Evolutionary conservation across 2,888 invertebrate genomes (phyloP).

Genomic region (Loripinus fragilis): DNA sequence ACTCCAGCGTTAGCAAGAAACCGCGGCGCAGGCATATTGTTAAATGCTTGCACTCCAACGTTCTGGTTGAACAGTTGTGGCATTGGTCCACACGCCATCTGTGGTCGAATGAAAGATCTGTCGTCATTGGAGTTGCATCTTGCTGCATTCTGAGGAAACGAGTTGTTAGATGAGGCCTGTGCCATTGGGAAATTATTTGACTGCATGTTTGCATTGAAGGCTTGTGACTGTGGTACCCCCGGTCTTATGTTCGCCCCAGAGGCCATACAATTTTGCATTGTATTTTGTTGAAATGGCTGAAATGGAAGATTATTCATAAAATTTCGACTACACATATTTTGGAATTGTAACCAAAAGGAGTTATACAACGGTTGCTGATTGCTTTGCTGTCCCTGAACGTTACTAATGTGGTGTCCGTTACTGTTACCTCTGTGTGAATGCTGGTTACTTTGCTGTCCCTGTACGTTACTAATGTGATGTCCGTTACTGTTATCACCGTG

Average conservation of each 20-base stretch:
- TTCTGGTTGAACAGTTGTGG: not conserved
- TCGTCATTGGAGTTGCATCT: not conserved
- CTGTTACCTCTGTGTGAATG: not conserved
- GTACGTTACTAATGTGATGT: not conserved
- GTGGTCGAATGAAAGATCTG: not conserved
- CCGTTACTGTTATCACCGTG: not conserved
- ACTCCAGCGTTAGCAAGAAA: no score
- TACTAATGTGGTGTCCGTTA: not conserved
- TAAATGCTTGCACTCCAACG: no score
- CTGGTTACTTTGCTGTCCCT: not conserved
- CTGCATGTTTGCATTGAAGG: not conserved
- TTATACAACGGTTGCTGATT: not conserved
- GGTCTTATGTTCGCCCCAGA: not conserved
- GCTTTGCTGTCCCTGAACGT: not conserved
- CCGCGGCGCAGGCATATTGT: no score
- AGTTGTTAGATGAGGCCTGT: not conserved
- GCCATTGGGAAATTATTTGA: not conserved
- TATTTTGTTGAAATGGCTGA: not conserved
- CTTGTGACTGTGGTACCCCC: not conserved
- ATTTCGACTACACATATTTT: not conserved
- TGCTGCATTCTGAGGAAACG: not conserved
- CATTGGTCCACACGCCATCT: not conserved
- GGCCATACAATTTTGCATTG: not conserved
- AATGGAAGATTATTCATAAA: not conserved
- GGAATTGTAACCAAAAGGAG: slow-evolving; percentile 8